These are phyloP conservation scores for Podarcis muralis DNA, from an alignment of 2,113 vertebrate genomes.

Conservation along the genomic window DNA sequence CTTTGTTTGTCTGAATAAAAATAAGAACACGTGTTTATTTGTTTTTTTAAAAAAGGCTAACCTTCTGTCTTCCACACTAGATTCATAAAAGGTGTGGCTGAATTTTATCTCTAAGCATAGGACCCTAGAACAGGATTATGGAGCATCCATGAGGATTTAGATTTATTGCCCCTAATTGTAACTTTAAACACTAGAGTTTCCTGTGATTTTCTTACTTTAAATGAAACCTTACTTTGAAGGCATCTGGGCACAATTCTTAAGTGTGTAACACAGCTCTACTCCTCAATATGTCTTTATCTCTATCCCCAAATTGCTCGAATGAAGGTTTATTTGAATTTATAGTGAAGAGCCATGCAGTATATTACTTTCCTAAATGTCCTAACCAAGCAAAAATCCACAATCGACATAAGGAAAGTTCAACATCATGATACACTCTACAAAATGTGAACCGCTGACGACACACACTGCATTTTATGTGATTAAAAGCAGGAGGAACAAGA, in stretches of 20 bases:
- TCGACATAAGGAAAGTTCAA: slow-evolving; percentile 46
- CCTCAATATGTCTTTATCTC: slow-evolving; percentile 41
- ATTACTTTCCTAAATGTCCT: slow-evolving; percentile 60
- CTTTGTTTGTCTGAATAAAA: not conserved
- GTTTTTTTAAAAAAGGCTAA: not conserved
- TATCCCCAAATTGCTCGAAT: slow-evolving; percentile 49
- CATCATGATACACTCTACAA: slow-evolving; percentile 35
- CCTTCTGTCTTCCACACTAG: not conserved
- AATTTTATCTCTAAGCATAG: not conserved
- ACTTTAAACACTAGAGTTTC: slow-evolving; percentile 39
- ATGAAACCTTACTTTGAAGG: slow-evolving; percentile 58
- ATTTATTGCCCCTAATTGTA: slow-evolving; percentile 55
- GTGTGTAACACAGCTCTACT: slow-evolving; percentile 52
- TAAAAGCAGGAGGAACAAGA: slow-evolving; percentile 27
- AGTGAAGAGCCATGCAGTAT: slow-evolving; percentile 50
- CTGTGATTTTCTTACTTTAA: slow-evolving; percentile 61
- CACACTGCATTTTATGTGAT: not conserved
- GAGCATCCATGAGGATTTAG: slow-evolving; percentile 44
- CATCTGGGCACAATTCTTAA: slow-evolving; percentile 52
- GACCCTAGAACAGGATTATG: slow-evolving; percentile 55
- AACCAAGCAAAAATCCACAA: slow-evolving; percentile 63
- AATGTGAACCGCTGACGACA: slow-evolving; percentile 25
- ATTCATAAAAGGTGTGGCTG: slow-evolving; percentile 20
- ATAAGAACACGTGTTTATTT: not conserved
- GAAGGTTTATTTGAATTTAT: slow-evolving; percentile 72